Evolutionary conservation across 2,797 vertebrate species (phyloP), one percentile per base, ranked within the genome.

Genomic region (Acestrorhynchus altus): DNA sequence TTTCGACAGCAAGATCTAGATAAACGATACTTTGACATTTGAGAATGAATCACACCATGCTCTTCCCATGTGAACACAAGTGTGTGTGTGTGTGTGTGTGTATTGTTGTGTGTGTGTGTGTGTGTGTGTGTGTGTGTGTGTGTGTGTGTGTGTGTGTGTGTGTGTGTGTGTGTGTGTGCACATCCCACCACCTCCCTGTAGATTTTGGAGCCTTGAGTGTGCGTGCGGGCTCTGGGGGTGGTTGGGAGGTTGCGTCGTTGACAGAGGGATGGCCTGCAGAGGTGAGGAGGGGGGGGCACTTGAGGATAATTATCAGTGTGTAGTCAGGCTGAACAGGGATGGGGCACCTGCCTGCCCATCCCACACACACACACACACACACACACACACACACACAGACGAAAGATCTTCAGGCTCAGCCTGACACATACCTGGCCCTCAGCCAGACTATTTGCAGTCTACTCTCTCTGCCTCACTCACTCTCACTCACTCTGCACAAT

Each of bases 361-460:
- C 28, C 60, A 63, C 69, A 54, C 18, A 67, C 76, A 35, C 26
- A 60, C 26, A 31, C 76, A 35, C 57, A 60, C 57, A 60, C 76
- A 35, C 57, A 60, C 57, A 60, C 6, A 35, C 46, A 77, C 59
- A 63, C 76, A 35, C 57, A 60, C 57, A 60, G 57, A 60, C 28
- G 47, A 11, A 44, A 76, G 42, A 49, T 75, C 72, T 52, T 35
- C 22, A 63, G 68, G 69, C 70, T 9, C 64, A 56, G 44, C n/a
- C 11, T 46, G 71, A 73, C 63, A 70, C 83, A 82, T 82, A 84
- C 81, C 78, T 81, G 80, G 78, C 70, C 56, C 59, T 57, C 16
- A 16, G 64, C 63, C 78, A 79, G 78, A 44, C 18, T 26, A 20
- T 59, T 77, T 40, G 8, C 64, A 69, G 26, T 60, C 3, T 63